Evolutionary conservation across 2,888 invertebrate species (phyloP).

Genomic region (Nebria salina): DNA sequence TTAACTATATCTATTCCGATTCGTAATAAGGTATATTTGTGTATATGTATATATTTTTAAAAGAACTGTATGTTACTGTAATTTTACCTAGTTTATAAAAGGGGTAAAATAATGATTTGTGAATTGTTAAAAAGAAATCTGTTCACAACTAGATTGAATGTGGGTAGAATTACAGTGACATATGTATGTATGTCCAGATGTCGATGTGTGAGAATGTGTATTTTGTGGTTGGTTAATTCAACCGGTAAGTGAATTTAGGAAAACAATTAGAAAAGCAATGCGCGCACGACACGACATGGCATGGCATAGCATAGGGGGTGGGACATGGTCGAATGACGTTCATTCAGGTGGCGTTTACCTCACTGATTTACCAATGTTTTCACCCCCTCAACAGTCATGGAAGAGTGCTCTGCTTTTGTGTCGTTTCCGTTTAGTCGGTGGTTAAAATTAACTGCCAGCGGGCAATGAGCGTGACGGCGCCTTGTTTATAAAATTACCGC

Average conservation of each 20-base stretch:
- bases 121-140: background rate
- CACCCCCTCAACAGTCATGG: constrained; percentile 56
- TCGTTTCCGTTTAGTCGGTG: constrained; percentile 57
- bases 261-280: constrained; percentile 38
- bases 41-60: background rate
- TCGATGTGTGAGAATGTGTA: background rate
- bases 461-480: constrained; percentile 56
- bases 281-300: constrained; percentile 1
- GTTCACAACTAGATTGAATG: background rate
- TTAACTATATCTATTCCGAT: no score
- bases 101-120: background rate
- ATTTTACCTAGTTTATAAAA: background rate
- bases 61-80: background rate
- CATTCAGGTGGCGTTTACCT: constrained; percentile 41
- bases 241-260: constrained; percentile 33
- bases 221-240: background rate
- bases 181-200: background rate
- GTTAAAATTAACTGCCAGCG: constrained; percentile 54
- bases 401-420: constrained; percentile 56
- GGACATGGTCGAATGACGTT: constrained; percentile 26
- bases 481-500: constrained; percentile 49
- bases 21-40: background rate
- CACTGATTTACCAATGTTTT: constrained; percentile 55
- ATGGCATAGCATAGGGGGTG: constrained; percentile 2
- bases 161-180: background rate